phyloP scores from a whole-genome alignment of 2,888 invertebrate genomes.

The Rutpela maculata region DNA sequence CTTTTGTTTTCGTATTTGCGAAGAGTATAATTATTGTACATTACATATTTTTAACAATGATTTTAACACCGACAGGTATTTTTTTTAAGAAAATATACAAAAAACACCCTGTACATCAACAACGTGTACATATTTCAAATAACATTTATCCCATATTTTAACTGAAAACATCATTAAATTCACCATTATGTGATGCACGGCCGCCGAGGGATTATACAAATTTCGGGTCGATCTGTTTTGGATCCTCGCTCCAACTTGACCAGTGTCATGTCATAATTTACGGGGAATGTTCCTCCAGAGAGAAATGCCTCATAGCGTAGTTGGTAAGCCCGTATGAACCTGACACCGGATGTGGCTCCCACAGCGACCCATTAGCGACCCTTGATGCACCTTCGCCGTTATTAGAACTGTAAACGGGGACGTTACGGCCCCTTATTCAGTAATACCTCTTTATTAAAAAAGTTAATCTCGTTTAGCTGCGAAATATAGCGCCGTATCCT shows the following conservation, averaged over 20 bases:
- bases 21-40: too few species aligned
- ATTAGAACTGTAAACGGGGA: constrained; percentile 23
- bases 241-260: constrained; percentile 48
- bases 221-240: constrained; percentile 32
- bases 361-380: constrained; percentile 48
- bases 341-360: constrained; percentile 49
- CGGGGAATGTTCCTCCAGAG: constrained; percentile 52
- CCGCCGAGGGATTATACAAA: constrained; percentile 36
- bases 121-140: neutral
- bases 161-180: constrained; percentile 26
- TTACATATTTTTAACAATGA: too few species aligned
- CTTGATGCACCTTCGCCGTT: constrained; percentile 31
- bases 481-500: constrained; percentile 26
- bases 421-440: constrained; percentile 16
- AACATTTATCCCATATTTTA: neutral
- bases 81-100: too few species aligned
- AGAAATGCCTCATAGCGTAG: constrained; percentile 48
- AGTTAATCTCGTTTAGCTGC: constrained; percentile 40
- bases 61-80: too few species aligned
- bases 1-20: too few species aligned
- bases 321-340: constrained; percentile 40
- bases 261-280: constrained; percentile 55
- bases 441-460: constrained; percentile 46
- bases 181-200: constrained; percentile 29
- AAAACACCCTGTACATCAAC: too few species aligned